Evolutionary conservation across 2,113 vertebrate species (phyloP), one percentile per base, ranked within the genome.

Genomic region (Sminthopsis crassicaudata): DNA sequence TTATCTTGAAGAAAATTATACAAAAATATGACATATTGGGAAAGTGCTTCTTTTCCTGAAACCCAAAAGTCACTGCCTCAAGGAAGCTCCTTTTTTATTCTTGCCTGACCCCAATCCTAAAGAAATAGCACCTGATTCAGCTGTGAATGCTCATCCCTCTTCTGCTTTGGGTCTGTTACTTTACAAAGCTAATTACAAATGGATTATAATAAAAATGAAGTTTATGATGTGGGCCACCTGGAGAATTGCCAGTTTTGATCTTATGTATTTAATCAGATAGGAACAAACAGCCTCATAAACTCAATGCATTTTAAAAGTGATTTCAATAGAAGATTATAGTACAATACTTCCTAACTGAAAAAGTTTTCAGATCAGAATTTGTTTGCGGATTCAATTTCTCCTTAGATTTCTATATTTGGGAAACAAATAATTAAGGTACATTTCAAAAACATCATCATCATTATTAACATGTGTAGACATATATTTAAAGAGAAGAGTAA

Each of bases 301-400:
- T 76, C 25, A 93, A 89, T 48, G 60, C 95, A 90, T 95, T 95
- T 94, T 50, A 97, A 95, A 95, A 95, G 92, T 94, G 55, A 96
- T 96, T 97, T 95, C 53, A 51, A 92, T 94, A 48, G 52, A 92
- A 93, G 19, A 89, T 57, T 91, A 53, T 92, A 92, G 92, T 95
- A 10, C 84, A 89, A 42, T 12, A 76, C 36, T 55, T 96, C 93
- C 84, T 60, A 53, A 48, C 46, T 54, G 30, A 30, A 93, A 92
- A 54, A 88, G 57, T 88, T 53, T 22, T 23, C 55, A 46, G 9
- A 94, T 26, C 90, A 57, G 22, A 55, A 55, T 93, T 91, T 84
- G 91, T 91, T 94, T 53, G 94, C 16, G 84, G 42, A 8, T 93
- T 92, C 30, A 23, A 92, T 91, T 97, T 94, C 42, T 93, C 91